phyloP scores from a whole-genome alignment of 1,140 invertebrate genomes.

The Caenorhabditis brenneri region DNA sequence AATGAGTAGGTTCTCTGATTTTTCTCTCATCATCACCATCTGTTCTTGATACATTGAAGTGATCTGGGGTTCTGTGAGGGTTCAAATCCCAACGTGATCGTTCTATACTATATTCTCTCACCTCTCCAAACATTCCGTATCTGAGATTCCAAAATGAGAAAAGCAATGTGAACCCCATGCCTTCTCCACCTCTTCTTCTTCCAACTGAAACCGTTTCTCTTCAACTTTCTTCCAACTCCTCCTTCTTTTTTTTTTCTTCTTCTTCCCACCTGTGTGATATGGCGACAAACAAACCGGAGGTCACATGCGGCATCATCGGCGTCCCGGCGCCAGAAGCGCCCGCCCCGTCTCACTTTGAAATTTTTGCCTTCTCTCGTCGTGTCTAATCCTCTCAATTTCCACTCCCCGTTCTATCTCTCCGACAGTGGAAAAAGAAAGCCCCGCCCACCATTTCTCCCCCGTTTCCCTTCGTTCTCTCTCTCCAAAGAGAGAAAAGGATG shows the following conservation, averaged over 20 bases:
- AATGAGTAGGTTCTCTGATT: too few species aligned
- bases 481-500: neutral
- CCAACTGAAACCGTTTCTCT: conserved; percentile 10
- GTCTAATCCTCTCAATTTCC: conserved; percentile 5
- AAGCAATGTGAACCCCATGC: conserved; percentile 33
- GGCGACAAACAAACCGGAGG: conserved; percentile 39
- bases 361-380: neutral
- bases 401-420: neutral
- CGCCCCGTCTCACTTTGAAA: neutral
- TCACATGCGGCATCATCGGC: conserved; percentile 27
- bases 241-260: neutral
- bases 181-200: neutral
- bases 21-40: neutral
- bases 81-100: conserved; percentile 29
- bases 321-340: conserved; percentile 36
- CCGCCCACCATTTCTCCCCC: neutral
- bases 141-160: neutral
- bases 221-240: neutral
- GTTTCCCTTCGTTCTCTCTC: neutral
- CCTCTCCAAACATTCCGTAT: neutral
- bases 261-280: conserved; percentile 38
- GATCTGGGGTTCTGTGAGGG: neutral
- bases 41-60: neutral
- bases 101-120: neutral
- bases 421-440: neutral